phyloP scores from a whole-genome alignment of 2,888 invertebrate species.

The Cephus runcator region DNA sequence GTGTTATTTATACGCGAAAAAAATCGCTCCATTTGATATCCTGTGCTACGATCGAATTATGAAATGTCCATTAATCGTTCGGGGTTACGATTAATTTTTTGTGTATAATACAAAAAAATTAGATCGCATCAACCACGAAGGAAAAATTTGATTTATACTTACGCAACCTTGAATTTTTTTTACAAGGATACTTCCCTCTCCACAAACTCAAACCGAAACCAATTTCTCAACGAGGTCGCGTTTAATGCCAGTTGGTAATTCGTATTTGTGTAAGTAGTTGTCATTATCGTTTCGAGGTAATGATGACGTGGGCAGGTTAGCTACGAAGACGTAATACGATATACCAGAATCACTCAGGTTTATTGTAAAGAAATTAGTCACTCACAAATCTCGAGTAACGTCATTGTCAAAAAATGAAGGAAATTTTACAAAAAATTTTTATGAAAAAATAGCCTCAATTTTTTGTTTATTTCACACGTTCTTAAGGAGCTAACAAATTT shows the following conservation, averaged over 20 bases:
- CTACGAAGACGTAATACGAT: not conserved
- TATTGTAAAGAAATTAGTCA: not conserved
- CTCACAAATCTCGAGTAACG: not conserved
- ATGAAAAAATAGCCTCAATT: not conserved
- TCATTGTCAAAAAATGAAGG: not conserved
- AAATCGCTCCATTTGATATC: not conserved
- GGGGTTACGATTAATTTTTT: not conserved
- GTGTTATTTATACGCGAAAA: too few species aligned
- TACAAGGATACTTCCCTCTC: not conserved
- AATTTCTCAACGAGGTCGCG: not conserved
- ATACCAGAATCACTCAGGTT: not conserved
- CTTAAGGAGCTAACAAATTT: not conserved
- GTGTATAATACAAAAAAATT: not conserved
- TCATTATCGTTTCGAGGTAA: not conserved
- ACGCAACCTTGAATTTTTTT: not conserved
- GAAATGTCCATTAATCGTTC: not conserved
- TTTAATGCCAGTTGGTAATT: not conserved
- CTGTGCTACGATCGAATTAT: not conserved
- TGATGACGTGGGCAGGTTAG: not conserved
- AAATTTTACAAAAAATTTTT: too few species aligned
- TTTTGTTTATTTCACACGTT: not conserved
- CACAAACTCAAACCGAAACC: not conserved
- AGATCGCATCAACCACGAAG: not conserved
- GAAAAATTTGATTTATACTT: not conserved
- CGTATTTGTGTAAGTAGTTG: not conserved